phyloP scores from a whole-genome alignment of 2,113 vertebrate genomes.

The Podarcis raffonei region DNA sequence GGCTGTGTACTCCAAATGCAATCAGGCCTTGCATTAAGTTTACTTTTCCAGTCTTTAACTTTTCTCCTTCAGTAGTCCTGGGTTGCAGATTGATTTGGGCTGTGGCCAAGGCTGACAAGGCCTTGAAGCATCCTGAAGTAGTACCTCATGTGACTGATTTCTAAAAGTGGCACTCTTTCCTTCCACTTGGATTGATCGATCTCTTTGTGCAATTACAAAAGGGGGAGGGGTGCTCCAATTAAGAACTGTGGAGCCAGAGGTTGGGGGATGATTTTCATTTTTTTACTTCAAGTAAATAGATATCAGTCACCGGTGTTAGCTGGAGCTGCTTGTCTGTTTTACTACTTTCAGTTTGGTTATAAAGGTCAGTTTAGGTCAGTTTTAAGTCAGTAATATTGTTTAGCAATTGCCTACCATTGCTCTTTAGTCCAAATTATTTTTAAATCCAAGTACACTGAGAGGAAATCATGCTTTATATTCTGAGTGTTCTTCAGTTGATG shows the following conservation, averaged over 20 bases:
- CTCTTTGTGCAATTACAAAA: neutral
- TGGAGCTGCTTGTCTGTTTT: neutral
- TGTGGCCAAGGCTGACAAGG: neutral
- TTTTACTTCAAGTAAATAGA: neutral
- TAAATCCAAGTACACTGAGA: conserved; percentile 2
- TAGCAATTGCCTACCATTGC: neutral
- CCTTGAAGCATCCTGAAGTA: neutral
- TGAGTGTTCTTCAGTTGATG: conserved; percentile 15
- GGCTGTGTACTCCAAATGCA: neutral
- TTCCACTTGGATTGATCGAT: neutral
- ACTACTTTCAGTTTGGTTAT: neutral
- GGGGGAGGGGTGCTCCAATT: neutral
- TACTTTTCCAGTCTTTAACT: conserved; percentile 11
- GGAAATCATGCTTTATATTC: neutral
- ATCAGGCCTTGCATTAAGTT: conserved; percentile 32
- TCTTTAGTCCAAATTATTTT: neutral
- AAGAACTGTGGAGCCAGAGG: neutral
- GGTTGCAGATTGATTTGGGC: neutral
- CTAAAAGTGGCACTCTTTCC: neutral
- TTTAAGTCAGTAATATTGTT: neutral
- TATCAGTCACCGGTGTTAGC: neutral
- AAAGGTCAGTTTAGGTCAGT: neutral
- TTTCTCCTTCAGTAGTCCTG: neutral
- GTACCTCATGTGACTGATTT: neutral
- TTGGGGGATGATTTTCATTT: neutral